Evolutionary conservation across 2,888 invertebrate genomes (phyloP).

Genomic region (Cephus sareptanus): DNA sequence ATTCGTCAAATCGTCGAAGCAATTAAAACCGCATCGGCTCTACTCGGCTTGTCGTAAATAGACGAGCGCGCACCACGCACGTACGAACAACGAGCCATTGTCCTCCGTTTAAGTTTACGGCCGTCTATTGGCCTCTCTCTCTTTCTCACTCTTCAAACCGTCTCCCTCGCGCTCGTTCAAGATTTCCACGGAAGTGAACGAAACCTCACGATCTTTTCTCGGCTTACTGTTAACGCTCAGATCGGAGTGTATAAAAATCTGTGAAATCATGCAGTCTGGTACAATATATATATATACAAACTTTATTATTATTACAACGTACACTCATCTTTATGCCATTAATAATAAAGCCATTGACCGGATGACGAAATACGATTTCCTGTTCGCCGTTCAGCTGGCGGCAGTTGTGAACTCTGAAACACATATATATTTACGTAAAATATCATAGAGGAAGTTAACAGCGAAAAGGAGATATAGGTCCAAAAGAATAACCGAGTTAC

Average conservation of each 20-base stretch:
- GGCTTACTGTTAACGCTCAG: background rate
- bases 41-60: background rate
- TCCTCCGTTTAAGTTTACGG: background rate
- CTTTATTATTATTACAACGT: background rate
- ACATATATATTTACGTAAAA: background rate
- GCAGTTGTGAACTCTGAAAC: background rate
- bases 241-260: background rate
- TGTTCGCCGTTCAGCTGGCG: background rate
- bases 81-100: constrained; percentile 10
- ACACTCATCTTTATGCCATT: background rate
- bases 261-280: background rate
- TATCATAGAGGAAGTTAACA: background rate
- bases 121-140: background rate
- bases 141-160: background rate
- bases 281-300: too few relatives aligned
- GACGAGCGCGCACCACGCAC: background rate
- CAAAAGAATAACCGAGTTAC: background rate
- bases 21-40: background rate
- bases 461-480: background rate
- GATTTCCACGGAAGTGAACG: background rate
- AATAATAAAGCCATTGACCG: constrained; percentile 1
- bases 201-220: background rate
- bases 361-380: constrained; percentile 3
- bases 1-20: background rate
- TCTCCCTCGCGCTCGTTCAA: background rate